Base-by-base conservation (phyloP, 2,113 vertebrate species). In the Hassar affinis region DNA sequence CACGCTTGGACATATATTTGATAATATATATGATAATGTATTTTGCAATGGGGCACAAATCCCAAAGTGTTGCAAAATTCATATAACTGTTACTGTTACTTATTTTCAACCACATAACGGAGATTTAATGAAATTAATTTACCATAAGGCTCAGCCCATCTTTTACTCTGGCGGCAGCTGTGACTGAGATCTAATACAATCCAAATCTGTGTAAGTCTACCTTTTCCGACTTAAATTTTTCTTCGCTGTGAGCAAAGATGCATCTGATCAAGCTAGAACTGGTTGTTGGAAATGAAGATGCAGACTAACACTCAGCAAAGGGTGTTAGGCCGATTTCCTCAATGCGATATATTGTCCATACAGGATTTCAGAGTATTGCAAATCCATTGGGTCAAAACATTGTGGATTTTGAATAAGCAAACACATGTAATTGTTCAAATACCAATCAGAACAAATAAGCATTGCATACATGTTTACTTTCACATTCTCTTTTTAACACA, bases 381-480 rank as follows among this genome's bases (percentile, higher is more conserved):
- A 61, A 72, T 59, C 66, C 38, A 71, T 57, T 64, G n/a, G 45
- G 52, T 79, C 77, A 38, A 45, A 78, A 64, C 45, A 72, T 62
- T 72, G 47, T 64, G 33, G 69, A 57, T 78, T 57, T 35, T 78
- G 75, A 78, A 78, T 79, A 78, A 61, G 56, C 83, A 72, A 84
- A 79, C 57, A 84, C 83, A 64, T 27, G 64, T 79, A 84, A 71
- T 79, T 79, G 22, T 74, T 84, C 54, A 62, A 66, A 84, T 69
- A 84, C 71, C 78, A 84, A 51, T 72, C 72, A 84, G 66, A 84
- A 84, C 77, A 74, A 49, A 69, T 51, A 72, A 84, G 78, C 83
- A 84, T 84, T 80, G 83, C 83, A 84, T 84, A 84, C 83, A 80
- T 74, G 66, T 84, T 84, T 84, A 84, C 83, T 79, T 69, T 84